A percentile compares a stretch with the other conserved stretches of the same genome.
Evolutionary conservation across 2,797 vertebrate species (phyloP).

Genomic region (Emydoidea blandingii): DNA sequence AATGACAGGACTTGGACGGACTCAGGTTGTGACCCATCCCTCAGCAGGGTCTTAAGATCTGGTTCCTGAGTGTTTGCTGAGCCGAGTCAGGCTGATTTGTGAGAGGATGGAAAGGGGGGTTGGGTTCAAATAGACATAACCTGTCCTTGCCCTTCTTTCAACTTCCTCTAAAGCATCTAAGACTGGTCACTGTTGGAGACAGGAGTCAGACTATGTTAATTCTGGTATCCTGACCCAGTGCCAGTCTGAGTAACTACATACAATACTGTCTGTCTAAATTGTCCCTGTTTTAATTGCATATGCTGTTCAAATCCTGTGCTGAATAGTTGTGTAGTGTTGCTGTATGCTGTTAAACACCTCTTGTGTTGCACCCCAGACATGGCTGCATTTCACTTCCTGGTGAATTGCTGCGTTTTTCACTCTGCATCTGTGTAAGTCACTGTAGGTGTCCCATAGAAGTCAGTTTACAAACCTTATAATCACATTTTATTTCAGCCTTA

Average conservation of each 20-base stretch:
- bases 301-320: neutral
- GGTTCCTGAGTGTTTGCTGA: no score
- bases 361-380: neutral
- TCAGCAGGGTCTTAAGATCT: no score
- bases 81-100: no score
- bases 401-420: fast-evolving
- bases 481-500: neutral
- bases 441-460: fast-evolving
- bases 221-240: fast-evolving
- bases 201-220: neutral
- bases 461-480: neutral
- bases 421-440: neutral
- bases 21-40: no score
- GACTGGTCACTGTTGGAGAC: neutral
- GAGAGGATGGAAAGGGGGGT: no score
- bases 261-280: neutral
- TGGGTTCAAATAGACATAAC: no score
- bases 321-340: neutral
- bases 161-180: neutral
- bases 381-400: neutral
- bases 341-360: neutral
- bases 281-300: no score
- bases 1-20: no score
- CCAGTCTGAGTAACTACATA: neutral
- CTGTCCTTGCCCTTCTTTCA: neutral